A percentile compares a stretch with the other conserved stretches of the same genome.
These are phyloP conservation scores for Aeoliscus strigatus DNA, from an alignment of 2,797 vertebrate species.

Conservation along the genomic window DNA sequence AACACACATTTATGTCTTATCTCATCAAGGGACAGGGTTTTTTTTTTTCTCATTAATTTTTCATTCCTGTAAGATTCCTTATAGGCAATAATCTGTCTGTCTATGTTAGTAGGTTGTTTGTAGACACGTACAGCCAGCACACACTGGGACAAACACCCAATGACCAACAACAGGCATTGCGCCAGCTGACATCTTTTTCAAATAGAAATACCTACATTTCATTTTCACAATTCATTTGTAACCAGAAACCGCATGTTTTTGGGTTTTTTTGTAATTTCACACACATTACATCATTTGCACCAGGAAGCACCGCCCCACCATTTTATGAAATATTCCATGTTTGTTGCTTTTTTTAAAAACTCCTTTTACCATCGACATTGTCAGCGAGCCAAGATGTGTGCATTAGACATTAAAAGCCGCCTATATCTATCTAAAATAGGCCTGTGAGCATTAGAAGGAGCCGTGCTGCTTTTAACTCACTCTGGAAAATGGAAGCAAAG, in stretches of 20 bases:
- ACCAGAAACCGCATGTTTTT: conserved; percentile 4
- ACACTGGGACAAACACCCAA: no score
- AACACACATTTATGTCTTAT: no score
- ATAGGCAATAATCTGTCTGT: no score
- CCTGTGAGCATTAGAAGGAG: conserved; percentile 71
- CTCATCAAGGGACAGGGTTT: no score
- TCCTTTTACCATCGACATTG: conserved; percentile 54
- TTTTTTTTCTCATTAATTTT: no score
- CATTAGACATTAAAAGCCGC: conserved; percentile 70
- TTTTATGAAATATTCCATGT: conserved; percentile 42
- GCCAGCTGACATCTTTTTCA: conserved; percentile 4
- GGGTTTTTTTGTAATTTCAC: conserved; percentile 32
- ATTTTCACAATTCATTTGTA: conserved; percentile 14
- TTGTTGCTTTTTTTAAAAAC: conserved; percentile 53
- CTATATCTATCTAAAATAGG: conserved; percentile 74
- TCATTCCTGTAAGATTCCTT: no score
- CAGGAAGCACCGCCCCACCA: conserved; percentile 23
- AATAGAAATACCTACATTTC: conserved; percentile 16
- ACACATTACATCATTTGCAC: conserved; percentile 47
- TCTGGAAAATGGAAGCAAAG: conserved; percentile 65
- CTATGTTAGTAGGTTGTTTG: no score
- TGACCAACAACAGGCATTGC: no score
- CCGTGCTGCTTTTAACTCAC: conserved; percentile 68
- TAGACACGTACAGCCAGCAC: no score
- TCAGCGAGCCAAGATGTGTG: conserved; percentile 58